Percentiles rank a stretch among this genome's conserved stretches.
Evolutionary conservation across 1,140 invertebrate species (phyloP).

Genomic region (Calycopis cecrops): DNA sequence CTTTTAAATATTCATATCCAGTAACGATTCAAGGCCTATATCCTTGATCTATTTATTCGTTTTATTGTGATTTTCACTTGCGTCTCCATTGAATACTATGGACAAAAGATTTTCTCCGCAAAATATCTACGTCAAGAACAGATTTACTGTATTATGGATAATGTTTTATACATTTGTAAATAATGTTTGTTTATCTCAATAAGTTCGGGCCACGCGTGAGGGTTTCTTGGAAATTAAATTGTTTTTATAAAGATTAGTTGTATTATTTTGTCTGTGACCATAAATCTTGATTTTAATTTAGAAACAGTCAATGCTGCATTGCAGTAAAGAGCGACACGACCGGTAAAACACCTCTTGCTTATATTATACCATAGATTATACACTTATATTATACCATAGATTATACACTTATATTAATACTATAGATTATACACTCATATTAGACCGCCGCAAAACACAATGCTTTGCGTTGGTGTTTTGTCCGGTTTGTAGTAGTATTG

Average conservation of each 20-base stretch:
- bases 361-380: too few species aligned
- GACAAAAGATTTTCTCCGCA: conserved; percentile 38
- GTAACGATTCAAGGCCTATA: conserved; percentile 14
- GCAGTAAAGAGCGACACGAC: too few species aligned
- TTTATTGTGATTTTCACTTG: conserved; percentile 36
- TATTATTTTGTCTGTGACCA: neutral
- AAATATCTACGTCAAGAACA: conserved; percentile 26
- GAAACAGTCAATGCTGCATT: too few species aligned
- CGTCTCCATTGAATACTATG: conserved; percentile 32
- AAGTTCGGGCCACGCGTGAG: neutral
- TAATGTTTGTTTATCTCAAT: neutral
- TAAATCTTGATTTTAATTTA: too few species aligned
- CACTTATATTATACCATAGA: too few species aligned
- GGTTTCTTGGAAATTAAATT: neutral
- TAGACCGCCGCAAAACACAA: too few species aligned
- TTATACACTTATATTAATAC: too few species aligned
- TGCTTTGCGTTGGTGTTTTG: too few species aligned
- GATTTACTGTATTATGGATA: neutral
- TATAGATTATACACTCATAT: too few species aligned
- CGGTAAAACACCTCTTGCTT: too few species aligned
- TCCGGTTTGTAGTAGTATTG: too few species aligned
- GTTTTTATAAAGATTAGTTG: neutral
- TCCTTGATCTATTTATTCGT: conserved; percentile 24
- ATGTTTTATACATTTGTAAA: neutral
- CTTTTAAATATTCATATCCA: neutral